Percentiles rank a stretch among this genome's conserved stretches.
Evolutionary conservation across 2,113 vertebrate genomes (phyloP).

Genomic region (Zosterops pallidus): DNA sequence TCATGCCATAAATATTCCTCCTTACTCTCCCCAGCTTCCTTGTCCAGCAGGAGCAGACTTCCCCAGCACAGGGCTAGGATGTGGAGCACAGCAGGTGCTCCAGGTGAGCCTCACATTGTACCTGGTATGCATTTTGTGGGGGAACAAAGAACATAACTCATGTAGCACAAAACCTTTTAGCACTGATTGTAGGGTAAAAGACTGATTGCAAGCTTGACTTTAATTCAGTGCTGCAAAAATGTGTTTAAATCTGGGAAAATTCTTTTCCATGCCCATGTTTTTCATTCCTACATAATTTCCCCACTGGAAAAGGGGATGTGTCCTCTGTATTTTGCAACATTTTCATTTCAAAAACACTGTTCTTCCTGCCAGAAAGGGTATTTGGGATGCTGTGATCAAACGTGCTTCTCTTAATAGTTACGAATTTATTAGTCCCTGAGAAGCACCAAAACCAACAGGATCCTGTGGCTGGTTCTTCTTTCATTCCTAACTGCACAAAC

Average conservation of each 20-base stretch:
- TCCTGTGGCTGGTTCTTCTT: background rate
- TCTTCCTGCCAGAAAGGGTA: background rate
- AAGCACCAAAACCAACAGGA: background rate
- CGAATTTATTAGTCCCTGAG: background rate
- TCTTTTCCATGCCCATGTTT: background rate
- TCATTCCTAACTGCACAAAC: slow-evolving; percentile 1
- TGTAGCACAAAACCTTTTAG: background rate
- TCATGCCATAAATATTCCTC: background rate
- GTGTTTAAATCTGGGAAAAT: background rate
- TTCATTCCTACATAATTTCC: background rate
- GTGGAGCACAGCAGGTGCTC: background rate
- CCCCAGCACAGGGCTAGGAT: rapidly evolving
- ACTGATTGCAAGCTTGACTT: background rate
- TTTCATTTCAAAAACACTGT: background rate
- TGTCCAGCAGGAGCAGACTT: background rate
- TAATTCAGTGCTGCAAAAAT: background rate
- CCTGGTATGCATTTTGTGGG: background rate
- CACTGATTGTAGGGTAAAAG: background rate
- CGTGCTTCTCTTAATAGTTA: background rate
- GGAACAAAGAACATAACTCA: background rate
- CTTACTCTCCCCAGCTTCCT: background rate
- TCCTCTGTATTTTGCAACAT: background rate
- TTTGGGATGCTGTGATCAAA: background rate
- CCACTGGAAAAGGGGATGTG: background rate
- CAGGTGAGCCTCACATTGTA: background rate